These are phyloP conservation scores for Marcusenius ussheri DNA, from an alignment of 2,113 vertebrate genomes.

Conservation along the genomic window DNA sequence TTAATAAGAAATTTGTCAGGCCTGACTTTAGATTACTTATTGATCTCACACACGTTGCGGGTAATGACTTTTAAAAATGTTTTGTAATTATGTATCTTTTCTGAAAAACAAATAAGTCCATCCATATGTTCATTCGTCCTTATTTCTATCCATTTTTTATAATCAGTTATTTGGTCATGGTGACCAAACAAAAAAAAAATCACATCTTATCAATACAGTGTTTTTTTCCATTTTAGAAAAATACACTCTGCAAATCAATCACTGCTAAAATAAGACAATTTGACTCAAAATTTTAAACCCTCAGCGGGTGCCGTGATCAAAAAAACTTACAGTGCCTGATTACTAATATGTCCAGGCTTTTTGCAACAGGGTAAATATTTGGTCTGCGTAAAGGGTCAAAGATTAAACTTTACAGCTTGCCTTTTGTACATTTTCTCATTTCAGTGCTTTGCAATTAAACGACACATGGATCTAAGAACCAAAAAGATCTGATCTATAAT, in stretches of 20 bases:
- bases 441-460: not conserved
- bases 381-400: conserved; percentile 48
- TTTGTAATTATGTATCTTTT: not conserved
- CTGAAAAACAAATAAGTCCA: not conserved
- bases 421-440: conserved; percentile 34
- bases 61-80: not conserved
- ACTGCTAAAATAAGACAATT: not conserved
- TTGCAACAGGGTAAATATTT: conserved; percentile 40
- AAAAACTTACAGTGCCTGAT: not conserved
- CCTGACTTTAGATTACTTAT: not conserved
- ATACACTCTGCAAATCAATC: not conserved
- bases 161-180: not conserved
- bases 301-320: not conserved
- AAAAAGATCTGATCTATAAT: not conserved
- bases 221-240: not conserved
- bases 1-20: conserved; percentile 6
- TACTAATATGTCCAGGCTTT: not conserved
- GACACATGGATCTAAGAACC: not conserved
- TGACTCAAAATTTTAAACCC: not conserved
- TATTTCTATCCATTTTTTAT: not conserved
- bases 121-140: not conserved
- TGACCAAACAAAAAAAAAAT: not conserved
- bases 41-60: not conserved
- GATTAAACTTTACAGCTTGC: conserved; percentile 40
- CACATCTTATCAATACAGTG: not conserved